phyloP scores from a whole-genome alignment of 2,797 vertebrate genomes.

The Falco biarmicus region DNA sequence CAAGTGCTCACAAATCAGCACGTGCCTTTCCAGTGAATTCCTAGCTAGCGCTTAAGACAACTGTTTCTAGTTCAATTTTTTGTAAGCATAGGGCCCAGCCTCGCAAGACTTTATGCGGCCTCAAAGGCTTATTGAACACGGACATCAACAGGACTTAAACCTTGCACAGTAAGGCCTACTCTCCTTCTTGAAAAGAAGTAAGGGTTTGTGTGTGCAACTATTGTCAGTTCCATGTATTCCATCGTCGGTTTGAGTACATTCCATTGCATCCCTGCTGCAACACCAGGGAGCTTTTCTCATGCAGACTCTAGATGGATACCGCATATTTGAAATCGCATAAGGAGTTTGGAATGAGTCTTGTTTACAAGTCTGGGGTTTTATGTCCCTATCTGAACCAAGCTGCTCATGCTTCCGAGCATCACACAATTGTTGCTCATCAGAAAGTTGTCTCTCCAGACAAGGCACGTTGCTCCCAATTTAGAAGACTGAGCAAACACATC shows the following conservation, averaged over 20 bases:
- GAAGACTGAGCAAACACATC: background rate
- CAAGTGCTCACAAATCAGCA: background rate
- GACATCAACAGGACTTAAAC: accelerated
- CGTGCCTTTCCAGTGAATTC: background rate
- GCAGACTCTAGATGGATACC: background rate
- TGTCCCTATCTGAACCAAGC: slow-evolving; percentile 47
- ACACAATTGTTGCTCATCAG: background rate
- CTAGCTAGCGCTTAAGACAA: accelerated
- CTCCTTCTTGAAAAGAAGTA: background rate
- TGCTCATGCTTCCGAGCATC: background rate
- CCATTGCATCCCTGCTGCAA: background rate
- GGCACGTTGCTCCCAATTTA: background rate
- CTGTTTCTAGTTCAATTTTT: background rate
- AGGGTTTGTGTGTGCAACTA: background rate
- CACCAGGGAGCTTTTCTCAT: background rate
- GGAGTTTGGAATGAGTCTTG: background rate
- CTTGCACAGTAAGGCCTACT: background rate
- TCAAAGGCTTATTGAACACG: background rate
- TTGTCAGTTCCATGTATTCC: background rate
- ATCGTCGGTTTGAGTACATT: accelerated
- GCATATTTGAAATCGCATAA: background rate
- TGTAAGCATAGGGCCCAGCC: background rate
- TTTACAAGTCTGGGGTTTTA: background rate
- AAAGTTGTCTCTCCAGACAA: background rate
- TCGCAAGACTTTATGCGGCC: accelerated